Evolutionary conservation across 2,113 vertebrate species (phyloP).

Genomic region (Sturnus vulgaris): DNA sequence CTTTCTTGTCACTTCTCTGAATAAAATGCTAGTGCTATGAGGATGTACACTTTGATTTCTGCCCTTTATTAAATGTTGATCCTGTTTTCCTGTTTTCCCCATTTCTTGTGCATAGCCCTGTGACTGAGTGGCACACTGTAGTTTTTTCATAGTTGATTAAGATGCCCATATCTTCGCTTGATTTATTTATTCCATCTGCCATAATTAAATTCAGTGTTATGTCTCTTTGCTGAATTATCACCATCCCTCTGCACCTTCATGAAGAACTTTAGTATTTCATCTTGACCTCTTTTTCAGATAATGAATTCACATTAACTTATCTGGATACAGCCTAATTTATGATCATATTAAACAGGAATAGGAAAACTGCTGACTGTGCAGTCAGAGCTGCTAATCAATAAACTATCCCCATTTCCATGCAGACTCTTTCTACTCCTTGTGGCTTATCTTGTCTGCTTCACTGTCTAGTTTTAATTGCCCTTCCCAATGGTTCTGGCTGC

Average conservation of each 20-base stretch:
- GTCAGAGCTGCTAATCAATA: background rate
- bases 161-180: background rate
- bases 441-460: background rate
- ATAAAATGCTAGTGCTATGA: background rate
- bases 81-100: background rate
- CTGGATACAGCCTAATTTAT: background rate
- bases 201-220: background rate
- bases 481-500: background rate
- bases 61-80: background rate
- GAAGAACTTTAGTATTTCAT: background rate
- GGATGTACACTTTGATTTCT: background rate
- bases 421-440: background rate
- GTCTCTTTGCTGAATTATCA: background rate
- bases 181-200: background rate
- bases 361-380: background rate
- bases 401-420: background rate
- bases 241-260: background rate
- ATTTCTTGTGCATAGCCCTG: background rate
- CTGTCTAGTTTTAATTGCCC: background rate
- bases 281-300: background rate
- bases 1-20: background rate
- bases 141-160: background rate
- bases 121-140: background rate
- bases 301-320: background rate
- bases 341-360: background rate